Conservation (phyloP, 2,113 vertebrate species). For the Caloenas nicobarica region DNA sequence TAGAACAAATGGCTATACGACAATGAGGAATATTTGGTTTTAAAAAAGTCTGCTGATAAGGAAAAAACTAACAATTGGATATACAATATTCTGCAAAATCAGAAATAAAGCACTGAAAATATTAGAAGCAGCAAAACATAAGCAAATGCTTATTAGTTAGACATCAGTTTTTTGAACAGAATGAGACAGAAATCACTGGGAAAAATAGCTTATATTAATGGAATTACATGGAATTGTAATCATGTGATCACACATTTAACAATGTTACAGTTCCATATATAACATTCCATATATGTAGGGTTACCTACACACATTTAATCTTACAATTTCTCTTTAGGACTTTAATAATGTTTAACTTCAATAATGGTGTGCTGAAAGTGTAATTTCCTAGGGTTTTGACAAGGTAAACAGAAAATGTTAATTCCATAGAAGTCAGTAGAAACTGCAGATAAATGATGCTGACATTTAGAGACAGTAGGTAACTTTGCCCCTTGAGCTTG, state of each 20-base stretch:
- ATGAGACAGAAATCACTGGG: background rate
- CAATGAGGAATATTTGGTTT: background rate
- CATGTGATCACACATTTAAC: background rate
- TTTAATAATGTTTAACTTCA: background rate
- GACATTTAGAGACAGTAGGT: background rate
- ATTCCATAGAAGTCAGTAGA: background rate
- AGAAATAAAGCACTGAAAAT: background rate
- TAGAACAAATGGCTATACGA: background rate
- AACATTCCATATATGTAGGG: background rate
- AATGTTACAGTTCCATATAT: background rate
- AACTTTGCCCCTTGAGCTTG: background rate
- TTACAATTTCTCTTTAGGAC: background rate
- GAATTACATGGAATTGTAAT: background rate
- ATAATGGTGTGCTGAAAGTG: background rate
- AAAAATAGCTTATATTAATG: background rate
- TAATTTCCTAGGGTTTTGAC: background rate
- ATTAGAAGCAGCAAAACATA: background rate
- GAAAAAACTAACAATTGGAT: rapidly evolving
- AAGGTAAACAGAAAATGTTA: background rate
- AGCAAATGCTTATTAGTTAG: background rate
- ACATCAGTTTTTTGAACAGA: background rate
- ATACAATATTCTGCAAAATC: background rate
- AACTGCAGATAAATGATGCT: background rate
- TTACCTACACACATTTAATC: background rate
- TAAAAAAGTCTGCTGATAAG: background rate